Conservation (phyloP, 2,113 vertebrate species). For the Narcine bancroftii region DNA sequence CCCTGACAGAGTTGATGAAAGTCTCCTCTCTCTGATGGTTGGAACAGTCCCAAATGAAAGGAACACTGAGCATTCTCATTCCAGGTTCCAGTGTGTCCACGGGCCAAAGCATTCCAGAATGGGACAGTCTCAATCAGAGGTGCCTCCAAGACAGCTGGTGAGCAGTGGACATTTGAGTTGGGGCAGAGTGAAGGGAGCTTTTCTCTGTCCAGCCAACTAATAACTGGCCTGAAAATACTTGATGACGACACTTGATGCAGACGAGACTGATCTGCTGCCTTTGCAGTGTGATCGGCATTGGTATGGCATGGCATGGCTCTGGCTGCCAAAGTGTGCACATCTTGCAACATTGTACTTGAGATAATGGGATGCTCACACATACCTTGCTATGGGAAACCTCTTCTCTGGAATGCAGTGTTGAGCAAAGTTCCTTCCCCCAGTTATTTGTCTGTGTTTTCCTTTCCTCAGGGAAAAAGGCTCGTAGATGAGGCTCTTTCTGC, state of each 20-base stretch:
- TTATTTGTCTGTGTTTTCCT: conserved; percentile 33
- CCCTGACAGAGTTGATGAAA: conserved; percentile 1
- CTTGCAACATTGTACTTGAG: not conserved
- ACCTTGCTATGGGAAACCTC: not conserved
- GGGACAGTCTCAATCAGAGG: not conserved
- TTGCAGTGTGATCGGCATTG: conserved; percentile 6
- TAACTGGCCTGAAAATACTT: conserved; percentile 21
- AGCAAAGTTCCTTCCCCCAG: conserved; percentile 15
- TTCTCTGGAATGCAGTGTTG: conserved; percentile 21
- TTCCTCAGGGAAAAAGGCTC: conserved; percentile 29
- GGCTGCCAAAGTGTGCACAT: not conserved
- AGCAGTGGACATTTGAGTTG: not conserved
- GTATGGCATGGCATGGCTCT: not conserved
- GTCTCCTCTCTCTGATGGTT: conserved; percentile 1
- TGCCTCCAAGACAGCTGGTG: not conserved
- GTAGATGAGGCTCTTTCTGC: conserved; percentile 26
- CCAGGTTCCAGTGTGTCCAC: conserved; percentile 10
- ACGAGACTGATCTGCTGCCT: not conserved
- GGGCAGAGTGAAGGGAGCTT: conserved; percentile 29
- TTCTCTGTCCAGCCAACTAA: not conserved
- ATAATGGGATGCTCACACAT: not conserved
- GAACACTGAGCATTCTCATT: not conserved
- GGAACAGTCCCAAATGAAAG: not conserved
- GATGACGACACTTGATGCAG: not conserved
- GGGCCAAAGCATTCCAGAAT: not conserved